Evolutionary conservation across 2,113 vertebrate species (phyloP).

Genomic region (Bettongia penicillata): DNA sequence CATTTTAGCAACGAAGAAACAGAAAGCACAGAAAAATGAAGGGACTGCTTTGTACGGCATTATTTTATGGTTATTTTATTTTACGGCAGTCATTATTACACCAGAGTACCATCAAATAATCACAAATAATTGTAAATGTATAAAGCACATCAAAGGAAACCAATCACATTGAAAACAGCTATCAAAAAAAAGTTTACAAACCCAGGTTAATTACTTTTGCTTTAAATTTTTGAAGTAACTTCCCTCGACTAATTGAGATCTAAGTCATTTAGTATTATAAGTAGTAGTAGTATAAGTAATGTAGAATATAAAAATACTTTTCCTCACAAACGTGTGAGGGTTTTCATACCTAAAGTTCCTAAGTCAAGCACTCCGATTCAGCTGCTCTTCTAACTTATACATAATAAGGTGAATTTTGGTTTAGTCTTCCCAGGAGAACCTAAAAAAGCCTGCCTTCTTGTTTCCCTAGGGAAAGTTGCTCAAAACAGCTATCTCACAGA

Average conservation of each 20-base stretch:
- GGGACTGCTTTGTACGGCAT: no score
- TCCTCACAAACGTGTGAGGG: constrained; percentile 6
- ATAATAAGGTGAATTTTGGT: constrained; percentile 5
- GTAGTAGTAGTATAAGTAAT: neutral
- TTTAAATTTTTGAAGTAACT: constrained; percentile 5
- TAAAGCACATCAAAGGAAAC: neutral
- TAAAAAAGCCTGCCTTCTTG: constrained; percentile 5
- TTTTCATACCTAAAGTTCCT: constrained; percentile 24
- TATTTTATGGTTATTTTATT: no score
- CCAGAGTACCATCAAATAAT: no score
- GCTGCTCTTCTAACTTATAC: neutral
- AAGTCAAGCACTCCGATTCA: constrained; percentile 9
- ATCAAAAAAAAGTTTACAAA: neutral
- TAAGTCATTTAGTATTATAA: neutral
- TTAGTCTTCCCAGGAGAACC: constrained; percentile 1
- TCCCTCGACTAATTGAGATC: neutral
- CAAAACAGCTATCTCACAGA: neutral
- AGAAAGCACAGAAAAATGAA: no score
- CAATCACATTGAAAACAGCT: neutral
- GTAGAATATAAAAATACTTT: neutral
- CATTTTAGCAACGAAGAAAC: no score
- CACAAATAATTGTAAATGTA: neutral
- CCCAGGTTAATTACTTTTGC: neutral
- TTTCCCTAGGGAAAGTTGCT: neutral
- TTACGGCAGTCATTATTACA: no score